Evolutionary conservation across 1,140 invertebrate species (phyloP), one percentile per base, ranked within the genome.

Genomic region (Cydia amplana): DNA sequence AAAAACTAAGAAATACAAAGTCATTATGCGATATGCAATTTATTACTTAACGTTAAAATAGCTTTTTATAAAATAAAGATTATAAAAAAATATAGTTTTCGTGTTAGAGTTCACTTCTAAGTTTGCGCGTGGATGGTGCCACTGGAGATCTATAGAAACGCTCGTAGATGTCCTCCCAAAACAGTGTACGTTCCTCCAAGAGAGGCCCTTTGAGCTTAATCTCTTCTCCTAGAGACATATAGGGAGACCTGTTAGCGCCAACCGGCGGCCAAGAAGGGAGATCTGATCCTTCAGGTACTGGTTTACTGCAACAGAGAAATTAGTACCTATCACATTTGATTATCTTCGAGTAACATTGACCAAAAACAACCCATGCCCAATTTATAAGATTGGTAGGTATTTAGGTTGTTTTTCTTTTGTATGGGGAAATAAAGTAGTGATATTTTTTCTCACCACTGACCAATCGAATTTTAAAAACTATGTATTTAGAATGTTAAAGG

Each of bases 191-290:
- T 36, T 67, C 7, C 28, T 28, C 23, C 20, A 46, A 23, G 18
- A n/a, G 14, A 23, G 64, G 4, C n/a, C 74, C 16, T 25, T 43
- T 49, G 7, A 75, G 63, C 16, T 65, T 25, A 4, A 65, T 65
- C 14, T 65, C 63, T 32, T 25, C 25, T 32, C 63, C 25, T 6
- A 65, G 63, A 5, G 23, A 23, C 64, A 60, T 60, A 60, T 60
- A 60, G n/a, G 51, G 51, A 1, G 51, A 60, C 18, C 51, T 20
- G 18, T 60, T 60, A 20, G 51, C 75, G 9, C 28, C 46, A 20
- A 72, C 73, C 12, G 76, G 64, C 3, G 76, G 72, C 78, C 78
- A 79, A 14, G 74, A n/a, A 9, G 80, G 80, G 4, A 81, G 40
- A 5, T 55, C 20, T 20, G 76, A 75, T 12, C 70, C 76, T 18